Base-by-base conservation (phyloP, 2,797 vertebrate species). In the Protosalanx chinensis region DNA sequence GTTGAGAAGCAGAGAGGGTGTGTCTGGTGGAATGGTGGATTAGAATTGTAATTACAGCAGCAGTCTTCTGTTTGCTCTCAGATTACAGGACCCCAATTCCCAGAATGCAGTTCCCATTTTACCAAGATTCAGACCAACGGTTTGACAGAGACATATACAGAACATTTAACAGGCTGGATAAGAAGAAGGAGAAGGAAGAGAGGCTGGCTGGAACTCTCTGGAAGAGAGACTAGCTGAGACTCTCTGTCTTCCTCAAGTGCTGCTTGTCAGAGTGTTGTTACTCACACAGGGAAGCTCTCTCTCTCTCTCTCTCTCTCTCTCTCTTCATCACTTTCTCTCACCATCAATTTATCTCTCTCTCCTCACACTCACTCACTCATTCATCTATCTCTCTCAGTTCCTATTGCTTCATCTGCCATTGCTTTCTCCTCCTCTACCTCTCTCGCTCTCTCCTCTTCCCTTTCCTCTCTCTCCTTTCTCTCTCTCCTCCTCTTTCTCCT, bases 21-120 rank as follows among this genome's bases (percentile, higher is more conserved):
- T 61, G 74, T 49, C 73, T 62, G 84, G 84, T 72, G 88, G 82
- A 86, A 15, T 0, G 70, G 77, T 78, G 66, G 74, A 77, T 80
- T 84, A 78, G 46, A 61, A 78, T 66, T 77, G 81, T 72, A 71
- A 78, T 83, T 75, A 71, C 23, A 74, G 70, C 29, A 79, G 60
- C 27, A 78, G 53, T 23, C 56, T 51, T 41, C 5, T 63, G 27
- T 73, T 77, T 76, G 72, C 51, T 37, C 49, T 0, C 2, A 68
- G 12, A 81, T 89, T 89, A 84, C 76, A 82, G 85, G 74, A 86
- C 87, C 81, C 74, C 79, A 81, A 88, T 89, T 84, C 85, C 81
- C 84, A 82, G 81, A 41, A 41, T 76, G 82, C 80, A 76, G 77
- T 79, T 76, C 57, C 37, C 37, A 41, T 41, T 41, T 41, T 41